A percentile compares a stretch with the other conserved stretches of the same genome.
phyloP scores from a whole-genome alignment of 92 coral and sea anemone genomes.

The Epizoanthus illoricatus region DNA sequence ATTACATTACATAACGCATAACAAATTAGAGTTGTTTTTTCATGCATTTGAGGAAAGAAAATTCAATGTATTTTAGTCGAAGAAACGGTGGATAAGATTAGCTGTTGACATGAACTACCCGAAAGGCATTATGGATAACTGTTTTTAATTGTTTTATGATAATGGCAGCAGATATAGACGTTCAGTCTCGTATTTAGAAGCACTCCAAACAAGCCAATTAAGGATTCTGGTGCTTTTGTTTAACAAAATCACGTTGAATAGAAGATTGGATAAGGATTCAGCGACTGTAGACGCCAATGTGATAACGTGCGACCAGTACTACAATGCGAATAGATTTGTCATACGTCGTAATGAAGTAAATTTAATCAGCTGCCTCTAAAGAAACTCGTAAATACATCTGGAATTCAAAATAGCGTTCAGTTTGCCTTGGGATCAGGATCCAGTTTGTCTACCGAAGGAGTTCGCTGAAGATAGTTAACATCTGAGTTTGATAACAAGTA shows the following conservation, averaged over 20 bases:
- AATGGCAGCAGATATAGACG: background rate
- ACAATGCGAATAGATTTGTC: background rate
- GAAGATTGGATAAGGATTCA: background rate
- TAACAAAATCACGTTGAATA: constrained; percentile 2
- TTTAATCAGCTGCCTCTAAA: background rate
- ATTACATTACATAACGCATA: too few relatives aligned
- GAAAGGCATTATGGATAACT: constrained; percentile 12
- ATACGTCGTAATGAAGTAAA: background rate
- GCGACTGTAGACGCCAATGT: background rate
- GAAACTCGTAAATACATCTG: too few relatives aligned
- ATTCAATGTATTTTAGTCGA: too few relatives aligned
- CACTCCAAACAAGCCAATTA: constrained; percentile 18
- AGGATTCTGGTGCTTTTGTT: constrained; percentile 15
- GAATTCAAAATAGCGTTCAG: too few relatives aligned
- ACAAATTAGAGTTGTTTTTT: too few relatives aligned
- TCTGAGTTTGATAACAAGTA: too few relatives aligned
- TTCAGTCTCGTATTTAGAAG: background rate
- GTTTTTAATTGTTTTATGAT: background rate
- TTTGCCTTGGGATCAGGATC: too few relatives aligned
- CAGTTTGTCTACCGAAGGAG: too few relatives aligned
- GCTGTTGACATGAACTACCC: background rate
- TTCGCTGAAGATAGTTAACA: too few relatives aligned
- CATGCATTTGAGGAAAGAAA: too few relatives aligned
- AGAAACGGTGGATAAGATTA: background rate
- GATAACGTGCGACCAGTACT: background rate